phyloP scores from a whole-genome alignment of 2,113 vertebrate genomes.

The Thamnaconus septentrionalis region DNA sequence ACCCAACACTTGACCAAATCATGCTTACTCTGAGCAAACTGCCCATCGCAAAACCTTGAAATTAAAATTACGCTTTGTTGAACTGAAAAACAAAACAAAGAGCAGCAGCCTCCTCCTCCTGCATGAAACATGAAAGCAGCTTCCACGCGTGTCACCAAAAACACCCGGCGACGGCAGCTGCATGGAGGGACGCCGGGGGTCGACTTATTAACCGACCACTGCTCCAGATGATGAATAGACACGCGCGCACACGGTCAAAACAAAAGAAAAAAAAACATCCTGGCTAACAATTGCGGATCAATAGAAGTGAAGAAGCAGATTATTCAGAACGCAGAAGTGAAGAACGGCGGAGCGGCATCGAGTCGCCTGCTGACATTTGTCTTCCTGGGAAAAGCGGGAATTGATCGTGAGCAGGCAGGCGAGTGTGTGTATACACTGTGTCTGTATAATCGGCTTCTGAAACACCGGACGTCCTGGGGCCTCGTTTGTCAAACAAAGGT shows the following conservation, averaged over 20 bases:
- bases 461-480: too few species aligned
- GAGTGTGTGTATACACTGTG: too few species aligned
- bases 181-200: constrained; percentile 51
- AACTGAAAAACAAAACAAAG: background rate
- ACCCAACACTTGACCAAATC: too few species aligned
- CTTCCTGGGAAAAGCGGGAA: background rate
- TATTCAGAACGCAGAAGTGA: too few species aligned
- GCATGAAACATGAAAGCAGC: constrained; percentile 19
- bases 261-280: background rate
- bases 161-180: constrained; percentile 48
- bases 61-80: background rate
- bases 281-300: background rate
- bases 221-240: constrained; percentile 56
- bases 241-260: constrained; percentile 7
- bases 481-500: too few species aligned
- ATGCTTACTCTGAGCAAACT: too few species aligned
- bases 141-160: constrained; percentile 41
- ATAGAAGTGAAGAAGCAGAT: too few species aligned
- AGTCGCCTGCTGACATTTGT: too few species aligned
- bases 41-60: background rate
- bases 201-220: constrained; percentile 64
- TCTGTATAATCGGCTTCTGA: too few species aligned
- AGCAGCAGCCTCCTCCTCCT: background rate
- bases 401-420: background rate
- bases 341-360: background rate